Evolutionary conservation across 2,113 vertebrate species (phyloP), one percentile per base, ranked within the genome.

Genomic region (Otis tarda): DNA sequence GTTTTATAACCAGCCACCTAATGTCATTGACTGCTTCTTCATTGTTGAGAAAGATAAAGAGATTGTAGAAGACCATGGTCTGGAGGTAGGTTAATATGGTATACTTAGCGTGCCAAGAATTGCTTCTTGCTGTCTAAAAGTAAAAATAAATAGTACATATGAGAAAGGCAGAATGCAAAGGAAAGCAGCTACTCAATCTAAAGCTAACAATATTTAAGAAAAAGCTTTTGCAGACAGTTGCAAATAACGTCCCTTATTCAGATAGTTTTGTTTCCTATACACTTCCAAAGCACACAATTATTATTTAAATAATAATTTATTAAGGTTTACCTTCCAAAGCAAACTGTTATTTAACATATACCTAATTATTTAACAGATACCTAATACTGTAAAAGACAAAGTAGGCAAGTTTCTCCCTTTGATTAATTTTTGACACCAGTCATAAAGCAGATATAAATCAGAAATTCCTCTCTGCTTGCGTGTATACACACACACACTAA

Each of bases 31-130:
- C 98, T 10, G 98, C 98, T 89, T 98, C 98, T 71, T 98, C 97
- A 86, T 98, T 98, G 94, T 98, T 99, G 96, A 99, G 98, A 97
- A 99, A 99, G 97, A 99, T 99, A 98, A 99, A 99, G 87, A 99
- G 98, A 98, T 99, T 99, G 98, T 99, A 99, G 97, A 99, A 99
- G 56, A 99, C 99, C 99, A 99, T 99, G 59, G 99, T 99, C 98
- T 99, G 99, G 97, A 99, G 98, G 98, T 99, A 99, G 97, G 99
- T 99, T 96, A 99, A 96, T 87, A 99, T 98, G 27, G 99, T 99
- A 94, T 99, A 99, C 74, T 99, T 98, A 47, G 99, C 99, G 60
- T 99, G 99, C 99, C 99, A 99, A 83, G 99, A 99, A 98, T 98
- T 99, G 98, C 98, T 99, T 96, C 98, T 98, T 87, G 99, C 98